phyloP scores from a whole-genome alignment of 2,113 vertebrate genomes.

The Scomber japonicus region DNA sequence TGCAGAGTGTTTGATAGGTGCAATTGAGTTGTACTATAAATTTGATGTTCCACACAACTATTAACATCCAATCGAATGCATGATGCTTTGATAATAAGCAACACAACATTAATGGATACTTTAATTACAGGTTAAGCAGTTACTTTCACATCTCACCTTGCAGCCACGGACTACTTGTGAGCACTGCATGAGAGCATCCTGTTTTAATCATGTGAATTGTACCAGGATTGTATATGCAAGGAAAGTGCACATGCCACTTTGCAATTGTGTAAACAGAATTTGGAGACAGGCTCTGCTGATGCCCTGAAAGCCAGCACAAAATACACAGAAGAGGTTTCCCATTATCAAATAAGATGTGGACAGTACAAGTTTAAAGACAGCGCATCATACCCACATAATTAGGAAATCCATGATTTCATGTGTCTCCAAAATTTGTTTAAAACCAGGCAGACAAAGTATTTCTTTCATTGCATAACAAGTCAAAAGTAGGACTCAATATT shows the following conservation, averaged over 20 bases:
- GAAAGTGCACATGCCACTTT: slow-evolving; percentile 63
- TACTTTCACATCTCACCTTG: neutral
- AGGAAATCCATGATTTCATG: neutral
- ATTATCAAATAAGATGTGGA: too few relatives aligned
- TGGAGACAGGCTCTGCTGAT: slow-evolving; percentile 3
- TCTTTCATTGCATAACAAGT: slow-evolving; percentile 35
- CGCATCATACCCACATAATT: neutral
- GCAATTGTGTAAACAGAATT: slow-evolving; percentile 22
- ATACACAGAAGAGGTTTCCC: neutral
- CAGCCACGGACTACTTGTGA: too few relatives aligned
- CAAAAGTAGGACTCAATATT: slow-evolving; percentile 50
- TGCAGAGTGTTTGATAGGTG: neutral
- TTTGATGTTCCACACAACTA: neutral
- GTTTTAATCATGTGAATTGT: slow-evolving; percentile 35
- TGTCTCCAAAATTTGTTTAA: slow-evolving; percentile 14
- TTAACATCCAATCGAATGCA: neutral
- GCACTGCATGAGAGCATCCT: neutral
- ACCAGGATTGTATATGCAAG: slow-evolving; percentile 75
- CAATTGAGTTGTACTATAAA: neutral
- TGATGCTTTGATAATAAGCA: neutral
- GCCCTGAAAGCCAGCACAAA: neutral
- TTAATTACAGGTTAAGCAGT: neutral
- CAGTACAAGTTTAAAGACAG: neutral
- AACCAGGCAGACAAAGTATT: slow-evolving; percentile 10
- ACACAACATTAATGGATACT: neutral